Evolutionary conservation across 2,113 vertebrate species (phyloP).

Genomic region (Daphoenositta chrysoptera): DNA sequence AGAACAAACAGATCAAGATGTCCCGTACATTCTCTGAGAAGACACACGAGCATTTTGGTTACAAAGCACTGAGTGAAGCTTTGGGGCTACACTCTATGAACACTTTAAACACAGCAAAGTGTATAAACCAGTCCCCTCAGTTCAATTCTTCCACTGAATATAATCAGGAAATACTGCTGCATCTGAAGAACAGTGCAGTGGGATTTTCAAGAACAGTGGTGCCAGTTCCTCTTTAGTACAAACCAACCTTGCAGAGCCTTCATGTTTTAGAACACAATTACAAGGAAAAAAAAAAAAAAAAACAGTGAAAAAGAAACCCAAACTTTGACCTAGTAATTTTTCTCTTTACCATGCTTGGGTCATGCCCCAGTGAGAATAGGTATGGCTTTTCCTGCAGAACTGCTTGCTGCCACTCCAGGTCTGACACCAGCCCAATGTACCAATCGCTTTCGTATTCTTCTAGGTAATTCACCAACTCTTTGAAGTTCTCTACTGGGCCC

Average conservation of each 20-base stretch:
- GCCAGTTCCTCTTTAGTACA: neutral
- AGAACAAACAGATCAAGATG: neutral
- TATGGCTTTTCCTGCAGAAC: slow-evolving; percentile 92
- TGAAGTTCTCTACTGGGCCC: slow-evolving; percentile 84
- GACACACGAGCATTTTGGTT: neutral
- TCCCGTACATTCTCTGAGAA: accelerated
- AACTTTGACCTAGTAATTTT: neutral
- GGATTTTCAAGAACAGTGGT: neutral
- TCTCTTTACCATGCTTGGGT: slow-evolving; percentile 87
- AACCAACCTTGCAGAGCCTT: neutral
- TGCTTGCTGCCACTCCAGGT: slow-evolving; percentile 89
- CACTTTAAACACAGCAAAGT: neutral
- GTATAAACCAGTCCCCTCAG: neutral
- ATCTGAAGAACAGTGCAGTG: neutral
- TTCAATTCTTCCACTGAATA: neutral
- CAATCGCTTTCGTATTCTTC: slow-evolving; percentile 90
- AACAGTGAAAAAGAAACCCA: neutral
- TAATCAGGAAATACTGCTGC: neutral
- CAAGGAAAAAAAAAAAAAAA: neutral
- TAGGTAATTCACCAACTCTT: slow-evolving; percentile 83
- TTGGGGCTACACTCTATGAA: neutral
- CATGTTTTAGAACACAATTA: neutral
- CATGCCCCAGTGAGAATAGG: slow-evolving; percentile 92
- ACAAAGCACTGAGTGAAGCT: neutral
- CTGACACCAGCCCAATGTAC: slow-evolving; percentile 91